Base-by-base conservation (phyloP, 2,888 invertebrate species). In the Leptopterna dolabrata region DNA sequence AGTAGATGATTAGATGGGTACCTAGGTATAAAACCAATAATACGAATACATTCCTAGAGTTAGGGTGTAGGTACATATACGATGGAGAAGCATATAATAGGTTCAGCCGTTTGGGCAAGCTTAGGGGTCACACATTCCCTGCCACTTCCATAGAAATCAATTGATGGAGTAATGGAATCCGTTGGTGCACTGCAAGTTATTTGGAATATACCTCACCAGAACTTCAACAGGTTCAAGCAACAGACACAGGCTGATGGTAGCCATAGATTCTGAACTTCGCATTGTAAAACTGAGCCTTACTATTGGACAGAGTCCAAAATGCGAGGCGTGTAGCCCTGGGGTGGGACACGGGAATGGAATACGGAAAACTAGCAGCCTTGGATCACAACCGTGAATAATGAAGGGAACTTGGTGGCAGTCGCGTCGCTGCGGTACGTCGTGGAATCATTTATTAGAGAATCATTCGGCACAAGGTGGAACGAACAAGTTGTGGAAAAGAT, bases 221-320 rank as follows among this genome's bases (percentile, higher is more conserved):
- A 13, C 13, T 47, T 1, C 6, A 2, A 47, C 13, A 13, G 16
- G 3, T 47, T 16, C 14, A 47, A 47, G 13, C 16, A 16, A 47
- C 6, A 47, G 47, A 63, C 63, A n/a, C 63, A 19, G 19, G 24
- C 27, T n/a, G 63, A 63, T 27, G 63, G 63, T 63, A 19, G 51
- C 51, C 51, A 63, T 63, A 24, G 63, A 63, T 63, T 63, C 27
- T 63, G 63, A 63, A 63, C 63, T 24, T 63, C 24, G 63, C 24
- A 27, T 63, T 63, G 63, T 63, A 63, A 36, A 63, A 63, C 63
- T 27, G 11, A 63, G 24, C 63, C n/a, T 24, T 24, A 63, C 63
- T 63, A 63, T 63, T 81, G 81, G 81, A 81, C 13, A 16, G 55
- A 13, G 81, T 81, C 81, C 81, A 81, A 81, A 81, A 81, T 81